Base-by-base conservation (phyloP, 1,140 invertebrate genomes). In the Drosophila nannoptera region DNA sequence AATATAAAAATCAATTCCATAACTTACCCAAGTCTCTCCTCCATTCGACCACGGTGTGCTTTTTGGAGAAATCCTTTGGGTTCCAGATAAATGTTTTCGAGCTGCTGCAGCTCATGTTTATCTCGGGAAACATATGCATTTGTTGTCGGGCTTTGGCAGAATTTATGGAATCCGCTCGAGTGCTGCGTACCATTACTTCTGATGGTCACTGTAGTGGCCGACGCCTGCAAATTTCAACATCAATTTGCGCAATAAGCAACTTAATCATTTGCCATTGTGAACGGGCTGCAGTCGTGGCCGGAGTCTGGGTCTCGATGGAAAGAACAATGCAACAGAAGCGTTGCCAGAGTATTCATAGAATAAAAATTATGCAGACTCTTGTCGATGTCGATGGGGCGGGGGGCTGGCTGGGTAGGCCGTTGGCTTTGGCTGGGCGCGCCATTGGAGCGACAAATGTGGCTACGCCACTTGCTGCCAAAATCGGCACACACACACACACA, bases 201-300 rank as follows among this genome's bases (percentile, higher is more conserved):
- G 6, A 11, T 38, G 14, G 16, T 7, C 54, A 8, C 50, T 59
- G n/a, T 43, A 46, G 4, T 22, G 9, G 22, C 58, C 55, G 35
- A 65, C 52, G 55, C 61, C 42, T 36, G 32, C 56, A 62, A 52
- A 62, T 62, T 70, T 67, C 64, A 69, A 75, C 81, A 84, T 86
- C 80, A 86, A 84, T 84, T 86, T 84, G 80, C 77, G 77, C 77
- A 84, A 84, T 84, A 81, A 81, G 80, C 80, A 84, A 84, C 80
- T 84, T 86, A 81, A 84, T 84, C 81, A 84, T 86, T 84, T 75
- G 73, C 73, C 70, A 86, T 80, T 86, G 77, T 81, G 77, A 77
- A 75, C 77, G 78, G 70, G 7, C 16, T 54, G 38, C 9, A 53
- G 31, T 35, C 53, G 31, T 45, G 35, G 40, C 40, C 42, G 12